phyloP scores from a whole-genome alignment of 2,888 invertebrate species.

The Tenthredo notha region DNA sequence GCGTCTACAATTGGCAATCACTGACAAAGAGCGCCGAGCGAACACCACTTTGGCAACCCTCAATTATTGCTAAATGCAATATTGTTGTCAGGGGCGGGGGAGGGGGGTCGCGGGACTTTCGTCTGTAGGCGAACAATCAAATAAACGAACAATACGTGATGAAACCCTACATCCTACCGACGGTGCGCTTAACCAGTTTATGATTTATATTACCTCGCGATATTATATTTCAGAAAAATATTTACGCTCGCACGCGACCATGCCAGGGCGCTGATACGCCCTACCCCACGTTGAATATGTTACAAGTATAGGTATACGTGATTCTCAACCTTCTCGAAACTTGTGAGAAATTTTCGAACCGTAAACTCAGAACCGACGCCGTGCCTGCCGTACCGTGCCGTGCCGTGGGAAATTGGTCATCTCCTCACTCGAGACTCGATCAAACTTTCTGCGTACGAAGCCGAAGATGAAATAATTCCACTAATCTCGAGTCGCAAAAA shows the following conservation, averaged over 20 bases:
- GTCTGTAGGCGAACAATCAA: background rate
- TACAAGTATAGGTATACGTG: background rate
- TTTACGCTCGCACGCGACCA: constrained; percentile 60
- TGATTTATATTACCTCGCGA: constrained; percentile 55
- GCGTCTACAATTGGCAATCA: constrained; percentile 14
- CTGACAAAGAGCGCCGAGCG: background rate
- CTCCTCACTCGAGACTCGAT: background rate
- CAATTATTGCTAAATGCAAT: constrained; percentile 48
- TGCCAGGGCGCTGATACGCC: background rate
- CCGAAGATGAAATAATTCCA: background rate
- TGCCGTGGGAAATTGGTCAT: constrained; percentile 10
- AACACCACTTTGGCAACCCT: constrained; percentile 18
- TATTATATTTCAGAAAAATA: constrained; percentile 57
- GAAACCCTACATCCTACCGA: constrained; percentile 2
- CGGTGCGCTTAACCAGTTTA: constrained; percentile 58
- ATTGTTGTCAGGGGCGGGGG: background rate
- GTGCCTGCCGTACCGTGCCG: too few species aligned
- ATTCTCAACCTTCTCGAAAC: background rate
- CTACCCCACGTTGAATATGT: background rate
- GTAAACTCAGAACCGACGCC: background rate
- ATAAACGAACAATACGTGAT: constrained; percentile 34
- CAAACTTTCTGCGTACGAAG: background rate
- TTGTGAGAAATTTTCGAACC: background rate
- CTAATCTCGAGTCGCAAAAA: too few species aligned
- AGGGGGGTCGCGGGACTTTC: background rate